A percentile compares a stretch with the other conserved stretches of the same genome.
Evolutionary conservation across 2,113 vertebrate genomes (phyloP).

Genomic region (Dromiciops gliroides): DNA sequence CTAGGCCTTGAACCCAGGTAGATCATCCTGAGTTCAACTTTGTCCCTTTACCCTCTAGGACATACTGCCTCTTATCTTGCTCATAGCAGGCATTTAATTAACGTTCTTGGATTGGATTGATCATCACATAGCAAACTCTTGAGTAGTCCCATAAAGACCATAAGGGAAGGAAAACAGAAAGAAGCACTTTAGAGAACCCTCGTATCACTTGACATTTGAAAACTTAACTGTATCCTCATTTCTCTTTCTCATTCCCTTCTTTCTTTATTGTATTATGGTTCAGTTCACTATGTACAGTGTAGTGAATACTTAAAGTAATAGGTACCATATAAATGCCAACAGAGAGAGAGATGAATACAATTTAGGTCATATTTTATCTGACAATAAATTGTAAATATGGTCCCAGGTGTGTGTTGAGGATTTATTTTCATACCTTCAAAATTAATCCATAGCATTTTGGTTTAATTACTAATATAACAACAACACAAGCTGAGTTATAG

Average conservation of each 20-base stretch:
- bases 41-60: not conserved
- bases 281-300: not conserved
- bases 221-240: not conserved
- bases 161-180: not conserved
- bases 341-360: not conserved
- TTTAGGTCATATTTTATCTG: not conserved
- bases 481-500: constrained; percentile 14
- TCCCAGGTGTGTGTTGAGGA: not conserved
- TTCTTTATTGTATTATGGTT: not conserved
- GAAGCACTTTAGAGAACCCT: not conserved
- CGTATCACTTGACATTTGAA: not conserved
- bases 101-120: not conserved
- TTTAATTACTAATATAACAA: constrained; percentile 44
- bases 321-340: not conserved
- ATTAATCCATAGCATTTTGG: constrained; percentile 8
- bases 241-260: not conserved
- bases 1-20: not conserved
- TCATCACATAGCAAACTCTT: constrained; percentile 1
- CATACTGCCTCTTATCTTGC: too few relatives aligned
- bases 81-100: not conserved
- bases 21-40: not conserved
- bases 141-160: not conserved
- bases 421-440: constrained; percentile 41
- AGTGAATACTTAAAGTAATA: not conserved
- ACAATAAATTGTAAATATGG: constrained; percentile 14